Conservation (phyloP, 2,113 vertebrate genomes). For the Crotalus viridis region DNA sequence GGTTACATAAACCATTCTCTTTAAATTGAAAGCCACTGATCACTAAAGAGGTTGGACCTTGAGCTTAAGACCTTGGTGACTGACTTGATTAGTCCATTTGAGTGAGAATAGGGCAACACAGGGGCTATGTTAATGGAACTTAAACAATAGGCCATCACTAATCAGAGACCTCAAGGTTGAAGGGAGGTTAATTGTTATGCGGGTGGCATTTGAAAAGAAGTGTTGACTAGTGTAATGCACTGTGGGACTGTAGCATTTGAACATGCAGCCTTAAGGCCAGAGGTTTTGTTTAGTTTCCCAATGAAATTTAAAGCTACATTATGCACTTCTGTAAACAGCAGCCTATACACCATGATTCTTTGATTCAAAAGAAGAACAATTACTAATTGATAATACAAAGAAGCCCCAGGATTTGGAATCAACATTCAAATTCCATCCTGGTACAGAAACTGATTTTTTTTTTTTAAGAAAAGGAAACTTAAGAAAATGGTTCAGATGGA, state of each 20-base stretch:
- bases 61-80: conserved; percentile 74
- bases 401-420: conserved; percentile 28
- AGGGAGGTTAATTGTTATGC: conserved; percentile 93
- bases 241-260: conserved; percentile 82
- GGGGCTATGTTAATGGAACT: conserved; percentile 83
- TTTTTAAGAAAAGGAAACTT: conserved; percentile 41
- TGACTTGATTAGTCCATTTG: conserved; percentile 83
- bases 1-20: conserved; percentile 69
- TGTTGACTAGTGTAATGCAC: conserved; percentile 85
- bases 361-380: conserved; percentile 54
- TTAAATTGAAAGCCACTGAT: conserved; percentile 63
- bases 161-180: conserved; percentile 91
- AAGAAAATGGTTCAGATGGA: conserved; percentile 40
- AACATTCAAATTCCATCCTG: conserved; percentile 53
- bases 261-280: conserved; percentile 85
- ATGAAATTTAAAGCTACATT: conserved; percentile 76
- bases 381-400: conserved; percentile 63
- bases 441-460: conserved; percentile 43
- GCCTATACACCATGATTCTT: conserved; percentile 60
- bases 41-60: conserved; percentile 69
- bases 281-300: conserved; percentile 88
- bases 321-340: conserved; percentile 68
- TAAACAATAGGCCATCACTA: conserved; percentile 93
- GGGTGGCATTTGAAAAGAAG: conserved; percentile 85
- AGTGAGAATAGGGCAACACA: conserved; percentile 81